Evolutionary conservation across 2,797 vertebrate genomes (phyloP), one percentile per base, ranked within the genome.

Genomic region (Helostoma temminkii): DNA sequence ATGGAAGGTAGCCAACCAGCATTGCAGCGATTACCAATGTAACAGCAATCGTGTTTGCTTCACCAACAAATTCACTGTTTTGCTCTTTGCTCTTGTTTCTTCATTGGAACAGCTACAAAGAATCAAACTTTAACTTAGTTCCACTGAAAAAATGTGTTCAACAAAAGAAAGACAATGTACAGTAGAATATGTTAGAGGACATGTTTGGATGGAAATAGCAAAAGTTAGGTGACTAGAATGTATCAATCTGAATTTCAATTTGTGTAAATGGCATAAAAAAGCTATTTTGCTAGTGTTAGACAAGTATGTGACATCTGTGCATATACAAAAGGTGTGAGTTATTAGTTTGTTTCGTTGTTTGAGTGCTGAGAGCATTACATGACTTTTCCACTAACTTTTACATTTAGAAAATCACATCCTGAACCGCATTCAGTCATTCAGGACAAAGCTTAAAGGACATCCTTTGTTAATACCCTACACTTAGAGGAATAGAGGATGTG

Each of bases 381-480:
- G 30, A 61, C 53, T 76, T 66, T 57, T 71, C 25, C 11, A 63
- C 65, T 61, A 76, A 78, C 71, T 53, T 75, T 81, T 69, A 25
- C 37, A 66, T 78, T 74, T 63, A 47, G 7, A 61, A 74, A 83
- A 61, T 43, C 64, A 46, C 59, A 55, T 71, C 16, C 42, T 71
- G 62, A 72, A 59, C 59, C 47, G 36, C 46, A n/a, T n/a, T n/a
- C n/a, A 66, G 70, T 39, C 68, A 80, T 74, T 84, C 82, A 78
- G 74, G 49, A 76, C 50, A 63, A 81, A 71, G 79, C 81, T 64
- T 71, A 80, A 88, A 89, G 82, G 76, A 85, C 77, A 72, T 59
- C 64, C 77, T 86, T 90, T 90, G 89, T 89, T 68, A 88, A 84
- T 84, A 82, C 76, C 68, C 61, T 67, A 65, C 78, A 75, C 74